A percentile compares a stretch with the other conserved stretches of the same genome.
Conservation (phyloP, 2,888 invertebrate species). For the Drosophila rubida region DNA sequence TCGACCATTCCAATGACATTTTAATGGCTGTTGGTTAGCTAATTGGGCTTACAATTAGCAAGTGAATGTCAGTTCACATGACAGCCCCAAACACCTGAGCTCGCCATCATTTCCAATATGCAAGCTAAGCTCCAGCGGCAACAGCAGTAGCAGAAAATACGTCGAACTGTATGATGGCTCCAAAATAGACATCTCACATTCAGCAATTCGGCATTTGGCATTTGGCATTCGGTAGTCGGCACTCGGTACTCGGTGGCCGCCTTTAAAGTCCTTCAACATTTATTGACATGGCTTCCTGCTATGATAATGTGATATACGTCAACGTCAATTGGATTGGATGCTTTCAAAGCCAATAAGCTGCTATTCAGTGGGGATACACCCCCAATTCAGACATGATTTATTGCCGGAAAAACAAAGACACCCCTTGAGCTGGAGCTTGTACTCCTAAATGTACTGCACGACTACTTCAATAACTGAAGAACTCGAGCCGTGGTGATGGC, state of each 20-base stretch:
- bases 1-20: slow-evolving; percentile 52
- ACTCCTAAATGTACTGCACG: slow-evolving; percentile 60
- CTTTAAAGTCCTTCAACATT: slow-evolving; percentile 67
- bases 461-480: slow-evolving; percentile 40
- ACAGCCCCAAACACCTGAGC: slow-evolving; percentile 32
- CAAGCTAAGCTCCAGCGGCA: slow-evolving; percentile 2
- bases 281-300: slow-evolving; percentile 73
- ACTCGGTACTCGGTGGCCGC: slow-evolving; percentile 12
- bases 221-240: slow-evolving; percentile 6
- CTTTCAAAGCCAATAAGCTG: slow-evolving; percentile 77
- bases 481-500: slow-evolving; percentile 23
- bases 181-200: slow-evolving; percentile 24
- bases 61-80: slow-evolving; percentile 43
- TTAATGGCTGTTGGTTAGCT: slow-evolving; percentile 69
- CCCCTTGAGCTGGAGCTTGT: slow-evolving; percentile 43
- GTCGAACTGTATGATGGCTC: neutral
- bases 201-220: slow-evolving; percentile 9
- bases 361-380: slow-evolving; percentile 64
- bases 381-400: slow-evolving; percentile 63
- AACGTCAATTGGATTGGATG: slow-evolving; percentile 79
- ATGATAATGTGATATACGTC: slow-evolving; percentile 79
- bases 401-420: slow-evolving; percentile 73
- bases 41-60: slow-evolving; percentile 71
- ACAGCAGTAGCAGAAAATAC: neutral
- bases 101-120: slow-evolving; percentile 23